Percentiles rank a stretch among this genome's conserved stretches.
Evolutionary conservation across 2,113 vertebrate genomes (phyloP).

Genomic region (Leucosticte australis): DNA sequence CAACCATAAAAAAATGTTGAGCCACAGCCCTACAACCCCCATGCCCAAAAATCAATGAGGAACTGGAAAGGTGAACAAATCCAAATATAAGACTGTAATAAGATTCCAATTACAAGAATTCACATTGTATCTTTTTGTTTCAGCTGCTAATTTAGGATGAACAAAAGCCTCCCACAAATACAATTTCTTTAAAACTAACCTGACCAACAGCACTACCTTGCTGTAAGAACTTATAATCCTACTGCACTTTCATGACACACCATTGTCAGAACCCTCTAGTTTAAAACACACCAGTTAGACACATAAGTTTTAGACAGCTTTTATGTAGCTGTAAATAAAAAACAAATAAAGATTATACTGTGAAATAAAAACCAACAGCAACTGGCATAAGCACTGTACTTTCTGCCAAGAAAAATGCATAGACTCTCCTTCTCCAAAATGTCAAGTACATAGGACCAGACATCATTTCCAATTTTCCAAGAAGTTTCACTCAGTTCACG

Average conservation of each 20-base stretch:
- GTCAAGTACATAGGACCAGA: neutral
- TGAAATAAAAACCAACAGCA: neutral
- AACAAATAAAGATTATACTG: neutral
- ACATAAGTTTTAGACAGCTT: neutral
- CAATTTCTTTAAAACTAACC: neutral
- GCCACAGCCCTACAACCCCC: neutral
- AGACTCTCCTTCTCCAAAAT: neutral
- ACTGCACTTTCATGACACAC: neutral
- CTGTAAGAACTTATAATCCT: neutral
- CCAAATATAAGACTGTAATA: neutral
- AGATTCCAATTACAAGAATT: neutral
- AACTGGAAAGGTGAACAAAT: neutral
- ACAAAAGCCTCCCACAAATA: neutral
- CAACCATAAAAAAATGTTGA: neutral
- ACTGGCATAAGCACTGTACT: neutral
- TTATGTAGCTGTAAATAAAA: neutral
- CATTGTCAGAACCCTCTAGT: neutral
- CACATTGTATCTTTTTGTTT: neutral
- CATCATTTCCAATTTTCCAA: neutral
- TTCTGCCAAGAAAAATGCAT: neutral
- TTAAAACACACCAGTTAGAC: neutral
- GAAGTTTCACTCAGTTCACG: neutral
- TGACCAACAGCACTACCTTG: neutral
- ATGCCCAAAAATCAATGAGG: neutral
- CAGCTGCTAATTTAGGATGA: neutral